phyloP scores from a whole-genome alignment of 1,140 invertebrate species.

The Aricia agestis region DNA sequence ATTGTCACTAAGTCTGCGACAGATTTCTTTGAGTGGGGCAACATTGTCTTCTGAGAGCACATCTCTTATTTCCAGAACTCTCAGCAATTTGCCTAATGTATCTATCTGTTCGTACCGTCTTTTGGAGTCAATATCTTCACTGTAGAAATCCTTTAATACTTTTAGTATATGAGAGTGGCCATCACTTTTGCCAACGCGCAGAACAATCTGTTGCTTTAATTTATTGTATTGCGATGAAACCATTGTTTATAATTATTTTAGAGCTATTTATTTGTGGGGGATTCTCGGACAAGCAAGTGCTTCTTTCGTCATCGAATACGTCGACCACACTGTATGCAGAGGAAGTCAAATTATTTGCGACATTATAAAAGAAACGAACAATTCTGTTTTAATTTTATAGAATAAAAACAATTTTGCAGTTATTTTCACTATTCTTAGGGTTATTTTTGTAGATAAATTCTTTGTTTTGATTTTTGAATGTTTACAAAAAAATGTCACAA shows the following conservation, averaged over 20 bases:
- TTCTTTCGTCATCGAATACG: too few relatives aligned
- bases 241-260: constrained; percentile 35
- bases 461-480: too few relatives aligned
- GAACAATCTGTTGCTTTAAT: constrained; percentile 48
- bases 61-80: constrained; percentile 57
- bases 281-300: too few relatives aligned
- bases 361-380: too few relatives aligned
- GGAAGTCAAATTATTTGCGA: too few relatives aligned
- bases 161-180: constrained; percentile 42
- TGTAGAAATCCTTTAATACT: constrained; percentile 53
- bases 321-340: too few relatives aligned
- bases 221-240: constrained; percentile 45
- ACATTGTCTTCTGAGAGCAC: constrained; percentile 58
- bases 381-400: too few relatives aligned
- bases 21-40: constrained; percentile 49
- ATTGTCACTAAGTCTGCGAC: constrained; percentile 36
- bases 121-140: constrained; percentile 54
- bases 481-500: too few relatives aligned
- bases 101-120: constrained; percentile 53
- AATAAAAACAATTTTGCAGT: too few relatives aligned
- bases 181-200: constrained; percentile 41
- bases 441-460: too few relatives aligned
- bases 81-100: constrained; percentile 48
- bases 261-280: too few relatives aligned
- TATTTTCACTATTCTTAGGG: too few relatives aligned